Evolutionary conservation across 1,140 invertebrate species (phyloP).

Genomic region (Scaptomyza graminum): DNA sequence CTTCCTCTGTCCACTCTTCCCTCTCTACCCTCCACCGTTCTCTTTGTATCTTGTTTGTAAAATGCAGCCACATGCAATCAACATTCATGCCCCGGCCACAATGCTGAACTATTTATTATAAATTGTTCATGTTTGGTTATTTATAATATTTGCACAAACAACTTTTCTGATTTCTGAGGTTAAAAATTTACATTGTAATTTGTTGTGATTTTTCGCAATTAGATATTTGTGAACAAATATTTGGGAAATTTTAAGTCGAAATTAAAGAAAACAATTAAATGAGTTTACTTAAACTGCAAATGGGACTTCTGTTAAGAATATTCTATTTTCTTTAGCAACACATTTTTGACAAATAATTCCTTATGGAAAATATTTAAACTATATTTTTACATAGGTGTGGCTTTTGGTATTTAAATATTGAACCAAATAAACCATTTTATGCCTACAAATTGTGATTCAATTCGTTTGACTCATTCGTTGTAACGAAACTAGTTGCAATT

Average conservation of each 20-base stretch:
- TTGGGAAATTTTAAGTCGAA: neutral
- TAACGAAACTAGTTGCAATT: neutral
- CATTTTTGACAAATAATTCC: no score
- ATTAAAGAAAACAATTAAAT: no score
- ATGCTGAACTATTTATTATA: conserved; percentile 64
- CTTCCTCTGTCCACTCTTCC: no score
- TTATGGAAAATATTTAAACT: neutral
- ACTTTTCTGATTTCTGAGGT: conserved; percentile 35
- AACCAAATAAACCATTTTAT: no score
- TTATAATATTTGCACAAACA: conserved; percentile 59
- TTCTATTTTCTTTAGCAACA: no score
- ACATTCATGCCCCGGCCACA: conserved; percentile 30
- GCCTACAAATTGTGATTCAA: neutral
- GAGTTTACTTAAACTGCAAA: no score
- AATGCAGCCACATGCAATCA: conserved; percentile 55
- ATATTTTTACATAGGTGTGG: no score
- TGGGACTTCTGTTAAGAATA: no score
- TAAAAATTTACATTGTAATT: conserved; percentile 2
- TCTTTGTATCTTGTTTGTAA: conserved; percentile 12
- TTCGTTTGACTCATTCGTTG: neutral
- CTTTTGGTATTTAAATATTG: no score
- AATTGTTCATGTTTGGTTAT: conserved; percentile 64
- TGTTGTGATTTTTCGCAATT: neutral
- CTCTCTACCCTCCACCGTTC: neutral
- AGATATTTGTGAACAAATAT: neutral